These are phyloP conservation scores for Nibea coibor DNA, from an alignment of 2,113 vertebrate genomes.

Conservation along the genomic window DNA sequence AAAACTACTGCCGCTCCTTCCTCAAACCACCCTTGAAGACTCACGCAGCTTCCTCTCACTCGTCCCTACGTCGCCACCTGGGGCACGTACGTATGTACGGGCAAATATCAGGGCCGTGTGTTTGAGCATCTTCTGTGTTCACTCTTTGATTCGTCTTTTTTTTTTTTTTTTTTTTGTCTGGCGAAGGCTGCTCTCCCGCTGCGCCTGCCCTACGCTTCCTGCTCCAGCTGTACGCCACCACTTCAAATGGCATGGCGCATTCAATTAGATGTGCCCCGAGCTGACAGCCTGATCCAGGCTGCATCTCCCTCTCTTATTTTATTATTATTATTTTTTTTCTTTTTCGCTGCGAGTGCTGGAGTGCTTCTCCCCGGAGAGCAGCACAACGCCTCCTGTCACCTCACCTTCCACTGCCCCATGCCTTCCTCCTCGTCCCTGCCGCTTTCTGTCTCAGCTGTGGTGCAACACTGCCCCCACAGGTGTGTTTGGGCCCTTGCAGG, in stretches of 20 bases:
- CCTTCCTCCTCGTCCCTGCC: not conserved
- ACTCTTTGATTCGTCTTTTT: constrained; percentile 44
- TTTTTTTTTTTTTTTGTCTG: constrained; percentile 37
- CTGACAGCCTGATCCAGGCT: constrained; percentile 62
- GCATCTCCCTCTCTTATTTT: constrained; percentile 31
- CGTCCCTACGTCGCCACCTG: not conserved
- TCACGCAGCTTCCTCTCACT: not conserved
- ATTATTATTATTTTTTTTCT: not conserved
- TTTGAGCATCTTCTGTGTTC: constrained; percentile 49
- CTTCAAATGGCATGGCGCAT: constrained; percentile 64
- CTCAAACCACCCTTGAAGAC: not conserved
- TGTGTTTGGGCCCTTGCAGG: not conserved
- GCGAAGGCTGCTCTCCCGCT: constrained; percentile 53
- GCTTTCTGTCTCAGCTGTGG: constrained; percentile 1
- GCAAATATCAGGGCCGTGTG: constrained; percentile 43
- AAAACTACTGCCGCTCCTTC: not conserved
- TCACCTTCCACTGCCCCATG: constrained; percentile 37
- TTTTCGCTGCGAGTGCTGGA: not conserved
- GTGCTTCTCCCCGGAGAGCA: constrained; percentile 55
- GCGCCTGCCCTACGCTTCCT: constrained; percentile 28
- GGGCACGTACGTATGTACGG: constrained; percentile 5
- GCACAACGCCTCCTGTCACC: constrained; percentile 51
- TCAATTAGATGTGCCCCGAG: constrained; percentile 61
- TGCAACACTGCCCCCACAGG: constrained; percentile 67
- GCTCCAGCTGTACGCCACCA: constrained; percentile 38